Conservation (phyloP, 2,888 invertebrate species). For the Zygothrica quintamaculata region DNA sequence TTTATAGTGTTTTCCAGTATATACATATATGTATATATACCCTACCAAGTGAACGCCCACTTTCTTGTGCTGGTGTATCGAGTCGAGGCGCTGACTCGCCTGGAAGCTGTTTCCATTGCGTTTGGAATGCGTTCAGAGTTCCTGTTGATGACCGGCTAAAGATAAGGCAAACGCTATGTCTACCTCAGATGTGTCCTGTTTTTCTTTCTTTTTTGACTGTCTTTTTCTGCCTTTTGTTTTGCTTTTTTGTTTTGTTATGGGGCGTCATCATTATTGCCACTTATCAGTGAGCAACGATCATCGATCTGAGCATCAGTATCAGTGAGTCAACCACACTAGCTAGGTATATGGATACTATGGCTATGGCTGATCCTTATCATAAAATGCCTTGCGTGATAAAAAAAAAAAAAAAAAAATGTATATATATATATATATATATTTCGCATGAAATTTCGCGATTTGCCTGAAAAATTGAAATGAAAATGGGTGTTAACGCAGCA, state of each 20-base stretch:
- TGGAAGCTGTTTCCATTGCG: slow-evolving; percentile 55
- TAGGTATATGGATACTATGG: too few relatives aligned
- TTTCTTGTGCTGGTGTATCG: slow-evolving; percentile 5
- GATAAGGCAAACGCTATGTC: slow-evolving; percentile 54
- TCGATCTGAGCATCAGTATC: slow-evolving; percentile 51
- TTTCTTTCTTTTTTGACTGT: neutral
- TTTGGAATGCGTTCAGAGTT: slow-evolving; percentile 38
- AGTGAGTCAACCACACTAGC: slow-evolving; percentile 5
- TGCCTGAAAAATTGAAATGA: slow-evolving; percentile 4
- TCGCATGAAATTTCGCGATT: slow-evolving; percentile 60
- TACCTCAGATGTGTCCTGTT: slow-evolving; percentile 20
- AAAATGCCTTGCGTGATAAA: slow-evolving; percentile 74
- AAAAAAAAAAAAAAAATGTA: too few relatives aligned
- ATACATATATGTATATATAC: too few relatives aligned
- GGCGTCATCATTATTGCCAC: slow-evolving; percentile 38
- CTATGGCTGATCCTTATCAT: slow-evolving; percentile 62
- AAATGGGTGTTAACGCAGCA: slow-evolving; percentile 72
- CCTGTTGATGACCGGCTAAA: slow-evolving; percentile 42
- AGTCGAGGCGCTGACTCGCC: slow-evolving; percentile 31
- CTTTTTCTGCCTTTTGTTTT: slow-evolving; percentile 14
- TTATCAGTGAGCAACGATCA: slow-evolving; percentile 48
- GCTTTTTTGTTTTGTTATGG: slow-evolving; percentile 25
- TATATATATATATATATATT: too few relatives aligned
- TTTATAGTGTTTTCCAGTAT: too few relatives aligned
- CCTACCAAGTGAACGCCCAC: slow-evolving; percentile 52